Evolutionary conservation across 2,113 vertebrate genomes (phyloP).

Genomic region (Taurulus bubalis): DNA sequence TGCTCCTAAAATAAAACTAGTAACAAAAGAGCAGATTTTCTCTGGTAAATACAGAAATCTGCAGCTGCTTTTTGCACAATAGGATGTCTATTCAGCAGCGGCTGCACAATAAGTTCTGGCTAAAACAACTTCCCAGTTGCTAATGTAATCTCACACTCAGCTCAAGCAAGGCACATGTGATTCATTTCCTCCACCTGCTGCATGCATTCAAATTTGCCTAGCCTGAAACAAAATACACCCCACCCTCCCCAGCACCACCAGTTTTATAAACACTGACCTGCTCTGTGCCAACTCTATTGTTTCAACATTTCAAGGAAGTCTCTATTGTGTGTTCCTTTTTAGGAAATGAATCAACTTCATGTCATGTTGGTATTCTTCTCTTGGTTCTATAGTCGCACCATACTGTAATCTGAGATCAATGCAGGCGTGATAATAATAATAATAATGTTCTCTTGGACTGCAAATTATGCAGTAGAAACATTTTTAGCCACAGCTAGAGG

Average conservation of each 20-base stretch:
- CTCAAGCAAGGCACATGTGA: constrained; percentile 40
- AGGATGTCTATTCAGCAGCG: constrained; percentile 46
- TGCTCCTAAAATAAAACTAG: constrained; percentile 5
- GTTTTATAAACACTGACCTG: constrained; percentile 13
- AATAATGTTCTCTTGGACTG: background rate
- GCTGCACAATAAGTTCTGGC: constrained; percentile 50
- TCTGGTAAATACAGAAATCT: constrained; percentile 3
- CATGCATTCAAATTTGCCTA: constrained; percentile 52
- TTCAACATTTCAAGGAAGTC: constrained; percentile 66
- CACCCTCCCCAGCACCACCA: background rate
- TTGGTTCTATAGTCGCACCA: background rate
- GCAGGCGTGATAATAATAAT: background rate
- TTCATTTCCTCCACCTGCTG: constrained; percentile 72
- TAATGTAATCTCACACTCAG: constrained; percentile 53
- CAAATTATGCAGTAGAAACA: background rate
- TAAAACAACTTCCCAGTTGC: constrained; percentile 66
- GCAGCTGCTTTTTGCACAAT: constrained; percentile 49
- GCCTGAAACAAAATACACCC: constrained; percentile 48
- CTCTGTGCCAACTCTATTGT: constrained; percentile 66
- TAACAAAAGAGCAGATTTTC: constrained; percentile 22
- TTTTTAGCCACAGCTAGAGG: background rate
- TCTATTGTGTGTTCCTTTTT: constrained; percentile 36
- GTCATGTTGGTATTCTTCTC: constrained; percentile 13
- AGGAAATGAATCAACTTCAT: constrained; percentile 40
- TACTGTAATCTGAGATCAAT: background rate